Conservation (phyloP, 2,797 vertebrate genomes). For the Bryconaethiops microstoma region DNA sequence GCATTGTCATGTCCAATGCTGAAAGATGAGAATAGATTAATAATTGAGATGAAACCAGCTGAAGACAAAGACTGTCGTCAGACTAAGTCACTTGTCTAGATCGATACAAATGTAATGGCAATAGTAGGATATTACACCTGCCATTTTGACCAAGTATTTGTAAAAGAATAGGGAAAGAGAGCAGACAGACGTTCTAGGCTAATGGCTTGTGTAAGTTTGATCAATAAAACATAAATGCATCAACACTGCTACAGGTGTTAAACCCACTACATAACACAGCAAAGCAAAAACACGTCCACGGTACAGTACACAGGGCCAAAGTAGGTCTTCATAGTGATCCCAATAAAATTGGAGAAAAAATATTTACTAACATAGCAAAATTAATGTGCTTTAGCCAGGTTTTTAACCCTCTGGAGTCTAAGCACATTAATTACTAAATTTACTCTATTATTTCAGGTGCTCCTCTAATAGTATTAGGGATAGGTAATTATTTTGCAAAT, state of each 20-base stretch:
- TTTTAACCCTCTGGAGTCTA: too few relatives aligned
- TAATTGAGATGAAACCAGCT: constrained; percentile 31
- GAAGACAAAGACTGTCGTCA: neutral
- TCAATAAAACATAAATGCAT: constrained; percentile 30
- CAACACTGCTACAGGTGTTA: constrained; percentile 34
- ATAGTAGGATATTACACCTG: constrained; percentile 34
- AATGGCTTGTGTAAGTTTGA: constrained; percentile 13
- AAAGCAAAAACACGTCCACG: too few relatives aligned
- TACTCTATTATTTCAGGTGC: too few relatives aligned
- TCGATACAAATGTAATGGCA: constrained; percentile 42
- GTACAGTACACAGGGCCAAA: too few relatives aligned
- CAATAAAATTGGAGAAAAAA: too few relatives aligned
- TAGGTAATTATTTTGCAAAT: too few relatives aligned
- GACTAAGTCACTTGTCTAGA: constrained; percentile 11
- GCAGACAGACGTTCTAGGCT: neutral
- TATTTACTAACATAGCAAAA: too few relatives aligned
- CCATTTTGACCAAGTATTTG: constrained; percentile 35
- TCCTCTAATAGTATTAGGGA: too few relatives aligned
- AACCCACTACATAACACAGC: constrained; percentile 12
- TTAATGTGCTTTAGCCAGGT: too few relatives aligned
- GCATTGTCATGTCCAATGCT: constrained; percentile 9
- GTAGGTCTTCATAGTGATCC: too few relatives aligned
- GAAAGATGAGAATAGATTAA: constrained; percentile 1
- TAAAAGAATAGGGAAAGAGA: constrained; percentile 13
- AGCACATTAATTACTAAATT: too few relatives aligned